phyloP scores from a whole-genome alignment of 2,113 vertebrate genomes.

The Labeo catla region DNA sequence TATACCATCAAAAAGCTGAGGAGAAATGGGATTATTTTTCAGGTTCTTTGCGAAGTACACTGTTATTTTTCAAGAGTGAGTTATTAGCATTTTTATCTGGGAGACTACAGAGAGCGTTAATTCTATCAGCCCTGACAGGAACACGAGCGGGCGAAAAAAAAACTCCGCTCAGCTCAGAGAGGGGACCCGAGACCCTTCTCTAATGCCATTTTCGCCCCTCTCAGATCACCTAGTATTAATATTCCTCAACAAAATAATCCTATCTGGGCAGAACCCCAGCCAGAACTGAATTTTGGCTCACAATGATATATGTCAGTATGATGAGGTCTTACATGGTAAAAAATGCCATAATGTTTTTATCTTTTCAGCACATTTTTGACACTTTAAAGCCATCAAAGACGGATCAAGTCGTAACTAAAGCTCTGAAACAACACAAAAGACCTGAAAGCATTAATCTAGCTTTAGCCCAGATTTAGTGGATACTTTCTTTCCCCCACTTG shows the following conservation, averaged over 20 bases:
- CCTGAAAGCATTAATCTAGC: slow-evolving; percentile 31
- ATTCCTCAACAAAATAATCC: slow-evolving; percentile 56
- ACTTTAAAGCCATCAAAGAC: slow-evolving; percentile 34
- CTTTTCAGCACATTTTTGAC: not conserved
- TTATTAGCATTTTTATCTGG: slow-evolving; percentile 62
- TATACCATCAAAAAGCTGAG: slow-evolving; percentile 41
- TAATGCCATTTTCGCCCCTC: slow-evolving; percentile 58
- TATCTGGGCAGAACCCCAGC: slow-evolving; percentile 50
- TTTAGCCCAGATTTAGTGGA: slow-evolving; percentile 58
- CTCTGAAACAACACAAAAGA: slow-evolving; percentile 36
- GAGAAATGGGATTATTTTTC: slow-evolving; percentile 54
- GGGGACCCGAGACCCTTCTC: slow-evolving; percentile 54
- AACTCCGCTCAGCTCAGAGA: slow-evolving; percentile 47
- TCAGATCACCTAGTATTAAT: slow-evolving; percentile 56
- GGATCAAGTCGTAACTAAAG: slow-evolving; percentile 37
- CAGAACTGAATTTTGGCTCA: slow-evolving; percentile 23
- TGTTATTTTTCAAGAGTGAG: slow-evolving; percentile 52
- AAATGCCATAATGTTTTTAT: not conserved
- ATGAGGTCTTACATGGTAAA: not conserved
- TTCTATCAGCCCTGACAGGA: slow-evolving; percentile 52
- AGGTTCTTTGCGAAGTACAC: slow-evolving; percentile 37
- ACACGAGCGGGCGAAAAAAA: slow-evolving; percentile 43
- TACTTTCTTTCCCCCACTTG: slow-evolving; percentile 56
- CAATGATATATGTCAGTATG: not conserved
- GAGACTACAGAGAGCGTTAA: slow-evolving; percentile 49